Conservation (phyloP, 1,140 invertebrate species). For the Procambarus clarkii region DNA sequence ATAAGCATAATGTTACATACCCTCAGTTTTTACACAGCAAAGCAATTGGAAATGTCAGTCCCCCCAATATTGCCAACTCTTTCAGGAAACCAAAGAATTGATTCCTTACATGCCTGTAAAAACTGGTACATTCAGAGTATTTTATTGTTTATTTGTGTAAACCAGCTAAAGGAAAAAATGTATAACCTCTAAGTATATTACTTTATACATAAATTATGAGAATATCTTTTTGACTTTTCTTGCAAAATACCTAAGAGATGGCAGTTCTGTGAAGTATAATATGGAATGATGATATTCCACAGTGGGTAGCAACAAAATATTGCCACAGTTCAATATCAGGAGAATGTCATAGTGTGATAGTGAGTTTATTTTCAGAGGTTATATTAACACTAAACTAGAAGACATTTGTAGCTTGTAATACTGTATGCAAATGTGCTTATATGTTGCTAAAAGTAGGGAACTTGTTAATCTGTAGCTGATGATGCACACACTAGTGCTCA, state of each 20-base stretch:
- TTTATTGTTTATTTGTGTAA: constrained; percentile 57
- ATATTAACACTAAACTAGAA: too few relatives aligned
- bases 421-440: too few relatives aligned
- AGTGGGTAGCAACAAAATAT: constrained; percentile 2
- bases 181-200: constrained; percentile 63
- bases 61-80: constrained; percentile 49
- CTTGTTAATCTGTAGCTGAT: too few relatives aligned
- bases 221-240: not conserved
- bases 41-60: constrained; percentile 37
- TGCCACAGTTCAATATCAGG: constrained; percentile 18
- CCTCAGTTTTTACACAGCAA: constrained; percentile 37
- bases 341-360: not conserved
- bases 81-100: constrained; percentile 57
- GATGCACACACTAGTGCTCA: too few relatives aligned
- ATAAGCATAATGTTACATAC: constrained; percentile 47
- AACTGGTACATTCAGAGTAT: constrained; percentile 42
- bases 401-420: too few relatives aligned
- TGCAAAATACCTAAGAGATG: not conserved
- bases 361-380: too few relatives aligned
- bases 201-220: constrained; percentile 67
- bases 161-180: constrained; percentile 46
- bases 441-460: too few relatives aligned
- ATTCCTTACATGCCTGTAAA: constrained; percentile 59
- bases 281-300: too few relatives aligned
- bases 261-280: too few relatives aligned